Evolutionary conservation across 2,113 vertebrate species (phyloP).

Genomic region (Tragelaphus strepsiceros): DNA sequence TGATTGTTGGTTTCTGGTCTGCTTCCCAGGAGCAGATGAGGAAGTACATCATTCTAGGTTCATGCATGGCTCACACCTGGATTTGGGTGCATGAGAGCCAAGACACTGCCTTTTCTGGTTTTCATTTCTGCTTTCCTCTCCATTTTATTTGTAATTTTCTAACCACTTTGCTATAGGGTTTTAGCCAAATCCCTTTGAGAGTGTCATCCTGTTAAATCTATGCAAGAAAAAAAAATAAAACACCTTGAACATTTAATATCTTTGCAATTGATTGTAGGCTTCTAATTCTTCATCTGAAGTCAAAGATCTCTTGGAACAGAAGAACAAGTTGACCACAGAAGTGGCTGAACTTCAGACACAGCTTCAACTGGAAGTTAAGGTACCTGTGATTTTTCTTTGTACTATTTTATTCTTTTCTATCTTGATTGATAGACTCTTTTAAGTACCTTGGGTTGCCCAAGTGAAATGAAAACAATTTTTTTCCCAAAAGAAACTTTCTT

Average conservation of each 20-base stretch:
- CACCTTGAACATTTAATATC: slow-evolving; percentile 20
- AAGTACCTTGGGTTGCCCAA: not conserved
- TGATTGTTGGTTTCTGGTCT: not conserved
- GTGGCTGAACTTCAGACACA: slow-evolving; percentile 85
- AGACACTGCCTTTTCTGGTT: not conserved
- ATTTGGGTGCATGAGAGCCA: not conserved
- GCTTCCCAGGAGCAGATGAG: not conserved
- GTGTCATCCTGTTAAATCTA: not conserved
- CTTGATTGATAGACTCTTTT: not conserved
- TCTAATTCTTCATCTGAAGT: slow-evolving; percentile 83
- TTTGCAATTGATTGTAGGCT: slow-evolving; percentile 77
- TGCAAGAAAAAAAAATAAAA: not conserved
- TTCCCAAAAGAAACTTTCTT: not conserved
- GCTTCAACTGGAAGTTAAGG: slow-evolving; percentile 87
- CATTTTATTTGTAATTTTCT: not conserved
- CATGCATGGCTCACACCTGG: not conserved
- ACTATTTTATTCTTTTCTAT: not conserved
- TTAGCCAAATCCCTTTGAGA: slow-evolving; percentile 40
- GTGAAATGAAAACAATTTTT: not conserved
- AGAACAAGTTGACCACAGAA: slow-evolving; percentile 86
- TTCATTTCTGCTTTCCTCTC: not conserved
- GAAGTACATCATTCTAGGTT: not conserved
- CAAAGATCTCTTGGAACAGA: slow-evolving; percentile 88
- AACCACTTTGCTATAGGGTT: not conserved
- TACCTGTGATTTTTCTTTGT: slow-evolving; percentile 62